Evolutionary conservation across 2,797 vertebrate genomes (phyloP), one percentile per base, ranked within the genome.

Genomic region (Melanotaenia pygmaea): DNA sequence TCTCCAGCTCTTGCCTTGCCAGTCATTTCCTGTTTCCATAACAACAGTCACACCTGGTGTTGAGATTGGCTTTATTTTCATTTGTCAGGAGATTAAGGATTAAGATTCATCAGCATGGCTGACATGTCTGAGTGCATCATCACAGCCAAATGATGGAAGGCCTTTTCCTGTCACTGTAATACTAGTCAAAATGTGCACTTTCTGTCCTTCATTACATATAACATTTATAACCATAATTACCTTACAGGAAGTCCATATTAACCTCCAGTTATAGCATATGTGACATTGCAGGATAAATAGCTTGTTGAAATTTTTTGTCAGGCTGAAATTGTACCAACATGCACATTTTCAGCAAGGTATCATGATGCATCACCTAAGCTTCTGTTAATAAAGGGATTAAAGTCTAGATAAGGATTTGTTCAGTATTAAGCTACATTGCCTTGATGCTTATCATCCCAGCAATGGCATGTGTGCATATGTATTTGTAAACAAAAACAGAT

Each of bases 1-100:
- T 76, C 56, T 69, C 38, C 7, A 7, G 63, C 60, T 71, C 72
- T 45, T 60, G 37, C 26, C 73, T 47, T 84, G 83, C 88, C 85
- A 80, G 50, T 90, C 85, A 85, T 67, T 71, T 64, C 56, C 78
- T 71, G 87, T 93, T 90, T 75, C 92, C 80, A 89, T 91, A 84
- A 87, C 74, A 5, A 90, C 73, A 8, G 38, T 54, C 32, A 71
- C 68, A 79, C 84, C 82, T 68, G 61, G 72, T 88, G 86, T 88
- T 84, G 40, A 79, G 64, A 65, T 78, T 67, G 60, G 64, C 57
- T 78, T 81, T 6, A 37, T 81, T 81, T 86, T 81, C 30, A 81
- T 69, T 80, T 53, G 72, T 79, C 66, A 35, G 72, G 64, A 81
- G 75, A 83, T 81, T 82, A 74, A 54, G 67, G 70, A 86, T 90